Evolutionary conservation across 2,113 vertebrate species (phyloP).

Genomic region (Melanerpes formicivorus): DNA sequence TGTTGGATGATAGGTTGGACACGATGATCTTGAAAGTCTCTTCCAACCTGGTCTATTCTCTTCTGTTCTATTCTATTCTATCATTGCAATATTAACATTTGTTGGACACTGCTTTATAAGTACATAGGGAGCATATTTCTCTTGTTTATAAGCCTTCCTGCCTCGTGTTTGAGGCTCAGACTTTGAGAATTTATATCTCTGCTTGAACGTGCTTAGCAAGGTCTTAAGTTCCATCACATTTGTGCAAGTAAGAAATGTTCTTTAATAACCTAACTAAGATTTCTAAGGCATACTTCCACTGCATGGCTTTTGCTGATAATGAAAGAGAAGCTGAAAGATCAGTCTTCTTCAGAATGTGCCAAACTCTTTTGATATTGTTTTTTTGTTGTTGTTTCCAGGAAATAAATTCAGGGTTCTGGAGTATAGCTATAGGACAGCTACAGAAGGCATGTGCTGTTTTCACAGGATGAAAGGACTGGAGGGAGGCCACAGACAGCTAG

Average conservation of each 20-base stretch:
- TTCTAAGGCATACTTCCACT: not conserved
- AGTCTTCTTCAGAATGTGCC: not conserved
- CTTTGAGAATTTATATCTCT: not conserved
- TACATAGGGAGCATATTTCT: not conserved
- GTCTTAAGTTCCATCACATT: not conserved
- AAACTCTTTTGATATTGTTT: not conserved
- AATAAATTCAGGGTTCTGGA: not conserved
- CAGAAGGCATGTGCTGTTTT: rapidly evolving
- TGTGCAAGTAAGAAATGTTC: not conserved
- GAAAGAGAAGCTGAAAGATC: not conserved
- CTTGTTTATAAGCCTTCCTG: not conserved
- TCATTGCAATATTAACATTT: not conserved
- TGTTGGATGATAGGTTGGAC: no score
- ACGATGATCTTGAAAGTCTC: no score
- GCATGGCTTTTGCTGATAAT: not conserved
- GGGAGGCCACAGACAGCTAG: not conserved
- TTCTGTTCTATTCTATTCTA: no score
- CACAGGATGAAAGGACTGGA: not conserved
- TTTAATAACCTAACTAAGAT: not conserved
- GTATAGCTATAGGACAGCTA: not conserved
- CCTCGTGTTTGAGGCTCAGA: not conserved
- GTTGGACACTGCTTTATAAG: not conserved
- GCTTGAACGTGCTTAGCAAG: not conserved
- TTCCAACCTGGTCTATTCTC: no score
- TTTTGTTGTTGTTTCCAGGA: not conserved